phyloP scores from a whole-genome alignment of 2,113 vertebrate genomes.

The Tursiops truncatus region DNA sequence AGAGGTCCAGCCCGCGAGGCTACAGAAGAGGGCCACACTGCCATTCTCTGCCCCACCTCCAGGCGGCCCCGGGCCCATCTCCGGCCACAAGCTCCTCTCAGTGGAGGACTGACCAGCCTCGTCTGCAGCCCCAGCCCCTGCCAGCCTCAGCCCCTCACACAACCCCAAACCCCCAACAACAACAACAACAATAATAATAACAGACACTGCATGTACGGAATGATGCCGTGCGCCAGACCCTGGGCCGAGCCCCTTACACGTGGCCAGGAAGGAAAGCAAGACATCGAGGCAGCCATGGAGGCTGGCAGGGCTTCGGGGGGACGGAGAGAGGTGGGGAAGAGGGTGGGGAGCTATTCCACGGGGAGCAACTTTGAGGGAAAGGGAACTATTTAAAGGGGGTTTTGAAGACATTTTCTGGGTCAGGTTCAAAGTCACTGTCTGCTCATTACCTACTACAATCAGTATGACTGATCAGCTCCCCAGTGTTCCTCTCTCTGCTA shows the following conservation, averaged over 20 bases:
- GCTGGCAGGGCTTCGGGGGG: neutral
- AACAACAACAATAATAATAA: neutral
- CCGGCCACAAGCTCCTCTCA: neutral
- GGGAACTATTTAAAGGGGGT: neutral
- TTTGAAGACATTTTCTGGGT: neutral
- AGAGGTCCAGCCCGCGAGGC: rapidly evolving
- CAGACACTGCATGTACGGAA: rapidly evolving
- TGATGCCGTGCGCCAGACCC: neutral
- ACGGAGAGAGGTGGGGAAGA: rapidly evolving
- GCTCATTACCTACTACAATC: no score
- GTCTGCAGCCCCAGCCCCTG: neutral
- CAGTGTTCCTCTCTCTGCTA: neutral
- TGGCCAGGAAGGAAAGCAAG: neutral
- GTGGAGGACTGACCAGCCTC: rapidly evolving
- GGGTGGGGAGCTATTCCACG: rapidly evolving
- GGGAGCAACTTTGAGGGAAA: neutral
- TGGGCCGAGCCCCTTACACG: neutral
- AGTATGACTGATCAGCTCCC: rapidly evolving
- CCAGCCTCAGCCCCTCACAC: neutral
- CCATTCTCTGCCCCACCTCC: neutral
- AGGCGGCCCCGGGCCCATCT: neutral
- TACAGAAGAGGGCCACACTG: rapidly evolving
- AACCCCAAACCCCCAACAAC: neutral
- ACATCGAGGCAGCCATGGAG: neutral
- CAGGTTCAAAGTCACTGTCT: neutral